phyloP scores from a whole-genome alignment of 1,140 invertebrate species.

The Proctacanthus coquilletti region DNA sequence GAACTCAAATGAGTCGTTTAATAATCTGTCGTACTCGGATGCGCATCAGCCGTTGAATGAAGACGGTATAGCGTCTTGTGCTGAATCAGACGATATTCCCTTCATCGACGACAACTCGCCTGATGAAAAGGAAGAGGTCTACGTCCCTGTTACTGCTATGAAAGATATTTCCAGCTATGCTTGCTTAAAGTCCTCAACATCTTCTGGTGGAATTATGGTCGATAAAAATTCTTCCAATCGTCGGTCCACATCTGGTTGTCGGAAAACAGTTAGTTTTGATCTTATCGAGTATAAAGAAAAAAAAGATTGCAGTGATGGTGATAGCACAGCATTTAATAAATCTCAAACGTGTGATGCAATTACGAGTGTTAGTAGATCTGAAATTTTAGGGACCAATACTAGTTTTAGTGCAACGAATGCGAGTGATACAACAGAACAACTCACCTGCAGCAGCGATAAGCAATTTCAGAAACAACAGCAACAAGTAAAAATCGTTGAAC shows the following conservation, averaged over 20 bases:
- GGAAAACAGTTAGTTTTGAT: slow-evolving; percentile 29
- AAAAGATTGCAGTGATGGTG: neutral
- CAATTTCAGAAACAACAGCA: too few species aligned
- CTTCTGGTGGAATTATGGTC: neutral
- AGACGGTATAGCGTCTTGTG: slow-evolving; percentile 23
- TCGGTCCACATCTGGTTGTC: slow-evolving; percentile 10
- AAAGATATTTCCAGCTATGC: neutral
- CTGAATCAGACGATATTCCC: slow-evolving; percentile 23
- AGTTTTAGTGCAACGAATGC: too few species aligned
- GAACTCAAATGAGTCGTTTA: slow-evolving; percentile 21
- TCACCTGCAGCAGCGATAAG: too few species aligned
- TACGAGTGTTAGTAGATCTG: neutral
- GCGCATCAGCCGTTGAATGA: slow-evolving; percentile 28
- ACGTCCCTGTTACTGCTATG: neutral
- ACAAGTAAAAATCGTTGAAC: too few species aligned
- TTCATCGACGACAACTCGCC: slow-evolving; percentile 26
- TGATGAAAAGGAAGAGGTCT: slow-evolving; percentile 13
- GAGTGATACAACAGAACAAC: too few species aligned
- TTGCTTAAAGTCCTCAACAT: too few species aligned
- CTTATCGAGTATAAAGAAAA: too few species aligned
- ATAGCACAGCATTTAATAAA: neutral
- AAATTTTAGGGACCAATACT: neutral
- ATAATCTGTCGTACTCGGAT: slow-evolving; percentile 14
- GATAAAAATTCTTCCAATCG: neutral
- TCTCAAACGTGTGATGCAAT: neutral